Conservation (phyloP, 2,797 vertebrate genomes). For the Podargus strigoides region DNA sequence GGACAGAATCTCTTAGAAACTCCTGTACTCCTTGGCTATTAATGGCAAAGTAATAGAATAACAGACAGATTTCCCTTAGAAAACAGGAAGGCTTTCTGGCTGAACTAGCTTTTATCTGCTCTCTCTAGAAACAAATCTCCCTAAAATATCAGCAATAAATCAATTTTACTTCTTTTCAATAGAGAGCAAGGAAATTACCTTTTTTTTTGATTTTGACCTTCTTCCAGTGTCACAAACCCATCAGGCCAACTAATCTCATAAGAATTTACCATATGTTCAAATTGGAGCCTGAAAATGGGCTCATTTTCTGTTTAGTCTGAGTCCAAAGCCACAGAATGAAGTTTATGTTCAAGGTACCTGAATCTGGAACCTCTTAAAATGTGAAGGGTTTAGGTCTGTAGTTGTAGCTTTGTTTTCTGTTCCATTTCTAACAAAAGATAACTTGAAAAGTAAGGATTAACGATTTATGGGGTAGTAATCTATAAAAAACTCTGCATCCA, state of each 20-base stretch:
- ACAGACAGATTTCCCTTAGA: background rate
- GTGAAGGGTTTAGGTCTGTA: background rate
- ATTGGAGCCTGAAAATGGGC: background rate
- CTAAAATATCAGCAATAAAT: slow-evolving; percentile 34
- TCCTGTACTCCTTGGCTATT: background rate
- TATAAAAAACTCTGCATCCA: slow-evolving; percentile 30
- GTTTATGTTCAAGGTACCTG: background rate
- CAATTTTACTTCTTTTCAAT: slow-evolving; percentile 19
- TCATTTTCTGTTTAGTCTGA: slow-evolving; percentile 20
- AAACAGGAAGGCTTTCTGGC: background rate
- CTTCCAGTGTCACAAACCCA: slow-evolving; percentile 5
- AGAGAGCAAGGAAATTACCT: slow-evolving; percentile 27
- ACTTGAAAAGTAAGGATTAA: slow-evolving; percentile 18
- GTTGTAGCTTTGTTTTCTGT: slow-evolving; percentile 8
- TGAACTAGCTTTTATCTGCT: background rate
- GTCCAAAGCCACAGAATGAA: slow-evolving; percentile 8
- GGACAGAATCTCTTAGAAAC: background rate
- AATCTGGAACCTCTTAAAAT: slow-evolving; percentile 30
- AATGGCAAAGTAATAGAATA: background rate
- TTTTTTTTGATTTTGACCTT: slow-evolving; percentile 25
- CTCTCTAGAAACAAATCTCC: slow-evolving; percentile 12
- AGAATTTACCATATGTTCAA: slow-evolving; percentile 33
- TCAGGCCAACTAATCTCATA: background rate
- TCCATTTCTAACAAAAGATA: slow-evolving; percentile 20
- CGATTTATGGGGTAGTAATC: background rate